phyloP scores from a whole-genome alignment of 2,888 invertebrate genomes.

The Apoda limacodes region DNA sequence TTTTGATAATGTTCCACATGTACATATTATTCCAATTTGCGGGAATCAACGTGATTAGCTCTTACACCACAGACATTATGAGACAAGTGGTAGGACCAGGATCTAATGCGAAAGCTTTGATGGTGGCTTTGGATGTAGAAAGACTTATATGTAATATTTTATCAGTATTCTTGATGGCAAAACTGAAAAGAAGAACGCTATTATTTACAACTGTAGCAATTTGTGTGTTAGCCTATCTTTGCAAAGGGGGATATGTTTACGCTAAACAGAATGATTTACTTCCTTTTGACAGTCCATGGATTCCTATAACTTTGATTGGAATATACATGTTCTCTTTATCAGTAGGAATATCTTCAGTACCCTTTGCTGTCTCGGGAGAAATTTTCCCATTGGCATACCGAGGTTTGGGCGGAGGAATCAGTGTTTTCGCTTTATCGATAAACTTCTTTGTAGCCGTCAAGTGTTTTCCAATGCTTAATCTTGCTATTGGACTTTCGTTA shows the following conservation, averaged over 20 bases:
- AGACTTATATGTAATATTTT: slow-evolving; percentile 71
- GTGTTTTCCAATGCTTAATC: slow-evolving; percentile 70
- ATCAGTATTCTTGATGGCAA: slow-evolving; percentile 71
- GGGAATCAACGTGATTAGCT: slow-evolving; percentile 77
- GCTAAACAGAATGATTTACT: slow-evolving; percentile 34
- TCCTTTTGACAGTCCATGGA: slow-evolving; percentile 48
- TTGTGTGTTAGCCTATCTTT: slow-evolving; percentile 69
- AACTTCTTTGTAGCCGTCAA: slow-evolving; percentile 76
- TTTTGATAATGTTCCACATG: slow-evolving; percentile 70
- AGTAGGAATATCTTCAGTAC: slow-evolving; percentile 74
- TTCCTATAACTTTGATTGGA: slow-evolving; percentile 60
- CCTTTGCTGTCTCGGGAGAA: slow-evolving; percentile 80
- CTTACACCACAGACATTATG: slow-evolving; percentile 76
- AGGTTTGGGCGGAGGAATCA: slow-evolving; percentile 74
- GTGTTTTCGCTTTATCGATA: slow-evolving; percentile 71
- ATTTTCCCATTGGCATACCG: slow-evolving; percentile 73
- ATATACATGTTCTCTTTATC: slow-evolving; percentile 70
- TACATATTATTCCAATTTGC: slow-evolving; percentile 77
- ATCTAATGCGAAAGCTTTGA: slow-evolving; percentile 72
- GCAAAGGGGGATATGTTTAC: slow-evolving; percentile 58
- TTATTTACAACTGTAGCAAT: slow-evolving; percentile 70
- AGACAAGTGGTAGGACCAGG: slow-evolving; percentile 68
- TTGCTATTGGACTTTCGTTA: slow-evolving; percentile 59
- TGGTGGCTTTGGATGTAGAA: slow-evolving; percentile 73
- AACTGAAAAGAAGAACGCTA: slow-evolving; percentile 69